Percentiles rank a stretch among this genome's conserved stretches.
These are phyloP conservation scores for Galeopsomyia nigrocyanea DNA, from an alignment of 2,888 invertebrate species.

Conservation along the genomic window DNA sequence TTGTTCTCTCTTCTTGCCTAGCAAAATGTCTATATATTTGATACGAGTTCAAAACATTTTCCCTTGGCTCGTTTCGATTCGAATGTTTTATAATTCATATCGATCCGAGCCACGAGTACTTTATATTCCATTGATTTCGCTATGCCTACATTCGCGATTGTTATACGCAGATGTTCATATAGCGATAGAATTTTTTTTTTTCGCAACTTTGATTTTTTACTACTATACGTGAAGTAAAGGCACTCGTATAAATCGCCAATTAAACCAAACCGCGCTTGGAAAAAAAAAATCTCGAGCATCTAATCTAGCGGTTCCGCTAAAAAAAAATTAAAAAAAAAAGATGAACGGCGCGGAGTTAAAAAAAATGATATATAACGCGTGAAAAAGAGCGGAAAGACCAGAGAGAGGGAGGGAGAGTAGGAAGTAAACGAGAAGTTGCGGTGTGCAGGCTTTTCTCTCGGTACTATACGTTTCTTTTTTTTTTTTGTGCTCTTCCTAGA, in stretches of 20 bases:
- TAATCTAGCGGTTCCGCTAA: background rate
- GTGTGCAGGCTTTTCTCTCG: slow-evolving; percentile 24
- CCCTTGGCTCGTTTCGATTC: background rate
- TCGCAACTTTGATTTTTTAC: background rate
- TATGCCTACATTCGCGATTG: too few relatives aligned
- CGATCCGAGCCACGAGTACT: background rate
- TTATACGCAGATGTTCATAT: too few relatives aligned
- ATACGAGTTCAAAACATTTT: too few relatives aligned
- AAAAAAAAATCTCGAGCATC: background rate
- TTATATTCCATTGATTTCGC: too few relatives aligned
- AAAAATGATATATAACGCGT: slow-evolving; percentile 12
- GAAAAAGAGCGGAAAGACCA: slow-evolving; percentile 3
- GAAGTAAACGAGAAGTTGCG: slow-evolving; percentile 44
- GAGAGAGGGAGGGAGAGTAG: slow-evolving; percentile 17
- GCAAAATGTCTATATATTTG: slow-evolving; percentile 1
- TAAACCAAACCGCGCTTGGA: too few relatives aligned
- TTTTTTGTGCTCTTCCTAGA: slow-evolving; percentile 10
- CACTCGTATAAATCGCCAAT: too few relatives aligned
- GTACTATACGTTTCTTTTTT: slow-evolving; percentile 44
- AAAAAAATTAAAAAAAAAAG: background rate
- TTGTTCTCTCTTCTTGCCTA: background rate
- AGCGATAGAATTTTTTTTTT: background rate
- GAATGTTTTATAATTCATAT: slow-evolving; percentile 6
- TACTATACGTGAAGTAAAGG: too few relatives aligned
- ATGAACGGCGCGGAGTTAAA: background rate